These are phyloP conservation scores for Melitaea cinxia DNA, from an alignment of 1,140 invertebrate species.

Conservation along the genomic window DNA sequence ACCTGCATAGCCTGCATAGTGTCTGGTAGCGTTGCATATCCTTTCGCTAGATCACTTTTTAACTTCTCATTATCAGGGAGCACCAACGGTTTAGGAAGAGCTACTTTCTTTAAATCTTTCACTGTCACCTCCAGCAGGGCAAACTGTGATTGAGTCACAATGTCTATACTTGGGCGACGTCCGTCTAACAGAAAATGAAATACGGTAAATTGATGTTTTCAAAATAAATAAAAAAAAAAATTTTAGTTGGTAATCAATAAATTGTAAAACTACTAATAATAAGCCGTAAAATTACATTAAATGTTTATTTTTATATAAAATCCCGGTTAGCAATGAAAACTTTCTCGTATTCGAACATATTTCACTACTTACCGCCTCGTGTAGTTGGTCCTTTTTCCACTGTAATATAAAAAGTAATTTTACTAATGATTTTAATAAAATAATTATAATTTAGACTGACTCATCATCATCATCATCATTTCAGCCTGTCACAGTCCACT, in stretches of 20 bases:
- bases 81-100: slow-evolving; percentile 41
- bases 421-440: too few species aligned
- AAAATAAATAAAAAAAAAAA: too few species aligned
- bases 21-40: slow-evolving; percentile 56
- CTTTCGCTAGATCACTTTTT: slow-evolving; percentile 46
- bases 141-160: slow-evolving; percentile 63
- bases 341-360: too few species aligned
- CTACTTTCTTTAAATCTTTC: slow-evolving; percentile 33
- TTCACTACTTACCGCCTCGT: slow-evolving; percentile 23
- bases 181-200: slow-evolving; percentile 10
- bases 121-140: slow-evolving; percentile 48
- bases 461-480: too few species aligned
- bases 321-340: too few species aligned
- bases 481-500: too few species aligned
- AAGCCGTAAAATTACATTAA: too few species aligned
- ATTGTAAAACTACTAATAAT: too few species aligned
- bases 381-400: slow-evolving; percentile 50
- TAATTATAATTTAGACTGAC: too few species aligned
- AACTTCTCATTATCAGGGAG: slow-evolving; percentile 57
- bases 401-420: slow-evolving; percentile 35
- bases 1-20: slow-evolving; percentile 71
- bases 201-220: too few species aligned
- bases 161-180: slow-evolving; percentile 50
- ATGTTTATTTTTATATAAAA: too few species aligned
- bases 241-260: too few species aligned